Base-by-base conservation (phyloP, 1,140 invertebrate species). In the Branchinecta lynchi region DNA sequence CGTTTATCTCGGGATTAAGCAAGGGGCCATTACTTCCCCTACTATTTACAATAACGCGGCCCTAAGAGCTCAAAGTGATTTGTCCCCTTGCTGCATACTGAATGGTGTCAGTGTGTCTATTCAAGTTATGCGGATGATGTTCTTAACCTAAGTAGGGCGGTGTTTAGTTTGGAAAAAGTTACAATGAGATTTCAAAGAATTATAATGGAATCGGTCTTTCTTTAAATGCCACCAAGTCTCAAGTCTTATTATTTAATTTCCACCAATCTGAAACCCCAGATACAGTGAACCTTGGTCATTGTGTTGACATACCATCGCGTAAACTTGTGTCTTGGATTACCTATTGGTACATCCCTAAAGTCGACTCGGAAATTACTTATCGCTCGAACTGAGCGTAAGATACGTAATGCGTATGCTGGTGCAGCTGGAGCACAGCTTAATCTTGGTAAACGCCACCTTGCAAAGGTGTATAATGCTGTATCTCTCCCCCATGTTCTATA, bases 131-230 rank as follows among this genome's bases (percentile, higher is more conserved):
- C n/a, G n/a, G n/a, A n/a, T n/a, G n/a, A n/a, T n/a, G n/a, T n/a
- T n/a, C n/a, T n/a, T n/a, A n/a, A n/a, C 46, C 46, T 51, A 51
- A 51, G 46, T 51, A 51, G n/a, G 46, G 46, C 46, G n/a, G 46
- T 51, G 46, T 51, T 51, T n/a, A 51, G 46, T 51, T 51, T 51
- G 46, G n/a, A 51, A 51, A 51, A 51, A 51, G 46, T 51, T 51
- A 9, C n/a, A 51, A n/a, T 9, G 46, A 51, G 46, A 51, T 51
- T 51, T 9, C 46, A 9, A 51, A 51, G 46, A 51, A 51, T 51
- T 51, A 51, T 51, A 51, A 51, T 51, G n/a, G n/a, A n/a, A 51
- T n/a, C n/a, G 9, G 46, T 51, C 46, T 51, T 51, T 51, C 46
- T 51, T 51, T 51, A n/a, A 51, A 51, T 51, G 46, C n/a, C 9